A percentile compares a stretch with the other conserved stretches of the same genome.
These are phyloP conservation scores for Macrotis lagotis DNA, from an alignment of 2,113 vertebrate genomes.

Conservation along the genomic window DNA sequence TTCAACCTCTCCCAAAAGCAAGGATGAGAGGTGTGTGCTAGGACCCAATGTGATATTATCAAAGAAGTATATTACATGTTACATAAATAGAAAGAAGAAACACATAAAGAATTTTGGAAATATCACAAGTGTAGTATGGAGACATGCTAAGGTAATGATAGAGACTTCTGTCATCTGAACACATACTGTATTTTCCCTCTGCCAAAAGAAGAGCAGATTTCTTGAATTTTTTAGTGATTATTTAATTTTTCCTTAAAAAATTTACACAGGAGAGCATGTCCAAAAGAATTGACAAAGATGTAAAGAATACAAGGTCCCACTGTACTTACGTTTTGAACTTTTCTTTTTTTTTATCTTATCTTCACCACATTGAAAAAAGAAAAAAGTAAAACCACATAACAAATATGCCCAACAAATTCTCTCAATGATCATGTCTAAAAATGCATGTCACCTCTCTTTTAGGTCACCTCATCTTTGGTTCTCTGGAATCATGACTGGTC, in stretches of 20 bases:
- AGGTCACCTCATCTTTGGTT: neutral
- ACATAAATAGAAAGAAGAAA: too few species aligned
- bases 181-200: too few species aligned
- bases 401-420: neutral
- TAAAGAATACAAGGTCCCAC: neutral
- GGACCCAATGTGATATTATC: neutral
- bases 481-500: neutral
- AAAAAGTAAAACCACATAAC: neutral
- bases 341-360: neutral
- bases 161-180: too few species aligned
- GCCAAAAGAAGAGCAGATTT: neutral
- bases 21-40: neutral
- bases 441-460: neutral
- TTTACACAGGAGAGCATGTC: neutral
- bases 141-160: too few species aligned
- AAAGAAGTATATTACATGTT: too few species aligned
- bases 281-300: neutral
- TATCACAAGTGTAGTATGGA: too few species aligned
- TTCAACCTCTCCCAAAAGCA: neutral
- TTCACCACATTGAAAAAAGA: neutral
- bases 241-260: neutral
- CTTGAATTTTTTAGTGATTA: neutral
- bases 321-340: neutral
- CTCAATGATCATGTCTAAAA: neutral
- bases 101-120: too few species aligned